Conservation (phyloP, 2,113 vertebrate species). For the Sebastes schlegelii region DNA sequence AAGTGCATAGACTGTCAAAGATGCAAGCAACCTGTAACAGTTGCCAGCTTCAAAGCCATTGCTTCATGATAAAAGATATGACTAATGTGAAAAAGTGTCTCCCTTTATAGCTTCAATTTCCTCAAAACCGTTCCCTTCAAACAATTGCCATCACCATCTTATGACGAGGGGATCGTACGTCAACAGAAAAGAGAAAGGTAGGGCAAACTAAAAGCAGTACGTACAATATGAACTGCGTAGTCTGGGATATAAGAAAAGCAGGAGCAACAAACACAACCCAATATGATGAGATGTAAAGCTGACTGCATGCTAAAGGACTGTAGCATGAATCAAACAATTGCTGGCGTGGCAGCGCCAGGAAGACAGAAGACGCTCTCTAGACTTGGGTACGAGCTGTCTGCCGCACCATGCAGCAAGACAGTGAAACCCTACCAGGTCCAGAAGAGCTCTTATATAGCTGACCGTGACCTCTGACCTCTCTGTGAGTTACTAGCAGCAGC, state of each 20-base stretch:
- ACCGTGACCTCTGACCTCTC: constrained; percentile 35
- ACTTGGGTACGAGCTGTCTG: too few species aligned
- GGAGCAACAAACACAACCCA: not conserved
- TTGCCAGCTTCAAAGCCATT: not conserved
- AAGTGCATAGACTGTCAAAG: not conserved
- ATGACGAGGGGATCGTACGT: not conserved
- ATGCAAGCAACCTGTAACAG: not conserved
- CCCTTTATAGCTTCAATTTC: not conserved
- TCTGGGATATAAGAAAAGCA: not conserved
- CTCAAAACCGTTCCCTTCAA: not conserved
- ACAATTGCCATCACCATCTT: not conserved
- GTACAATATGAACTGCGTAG: not conserved
- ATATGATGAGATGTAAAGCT: not conserved
- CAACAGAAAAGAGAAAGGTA: not conserved
- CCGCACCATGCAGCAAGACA: not conserved
- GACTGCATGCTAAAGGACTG: not conserved
- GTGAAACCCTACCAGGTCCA: not conserved
- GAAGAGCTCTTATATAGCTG: not conserved
- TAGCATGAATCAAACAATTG: not conserved
- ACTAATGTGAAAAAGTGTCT: not conserved
- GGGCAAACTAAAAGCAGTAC: not conserved
- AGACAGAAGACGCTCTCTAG: not conserved
- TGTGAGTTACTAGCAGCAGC: not conserved
- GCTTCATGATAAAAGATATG: not conserved
- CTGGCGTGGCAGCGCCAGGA: not conserved